phyloP scores from a whole-genome alignment of 2,888 invertebrate genomes.

The Papilio elwesi region DNA sequence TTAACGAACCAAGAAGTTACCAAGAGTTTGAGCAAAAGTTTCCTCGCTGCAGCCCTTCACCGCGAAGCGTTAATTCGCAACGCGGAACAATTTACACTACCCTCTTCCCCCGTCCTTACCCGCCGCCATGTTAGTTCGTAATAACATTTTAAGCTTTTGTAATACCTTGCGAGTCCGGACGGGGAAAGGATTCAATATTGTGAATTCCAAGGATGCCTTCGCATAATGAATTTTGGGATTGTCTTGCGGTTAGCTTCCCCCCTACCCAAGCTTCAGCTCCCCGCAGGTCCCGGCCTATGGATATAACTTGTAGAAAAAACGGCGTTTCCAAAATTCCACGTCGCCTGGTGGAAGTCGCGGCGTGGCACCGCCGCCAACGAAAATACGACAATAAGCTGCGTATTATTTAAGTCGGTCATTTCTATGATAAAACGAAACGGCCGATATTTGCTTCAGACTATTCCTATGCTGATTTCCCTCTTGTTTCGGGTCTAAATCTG shows the following conservation, averaged over 20 bases:
- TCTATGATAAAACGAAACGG: conserved; percentile 80
- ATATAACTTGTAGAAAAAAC: conserved; percentile 51
- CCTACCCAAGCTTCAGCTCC: conserved; percentile 53
- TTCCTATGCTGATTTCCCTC: conserved; percentile 82
- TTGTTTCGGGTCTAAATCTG: conserved; percentile 80
- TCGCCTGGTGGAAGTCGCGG: conserved; percentile 64
- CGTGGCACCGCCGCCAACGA: conserved; percentile 64
- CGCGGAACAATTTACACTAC: conserved; percentile 60
- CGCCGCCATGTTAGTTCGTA: conserved; percentile 66
- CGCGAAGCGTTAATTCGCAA: conserved; percentile 50
- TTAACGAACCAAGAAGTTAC: conserved; percentile 25
- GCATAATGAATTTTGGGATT: conserved; percentile 83
- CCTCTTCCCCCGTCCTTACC: background rate
- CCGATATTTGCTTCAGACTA: conserved; percentile 78
- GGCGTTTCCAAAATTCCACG: conserved; percentile 52
- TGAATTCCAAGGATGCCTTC: conserved; percentile 81
- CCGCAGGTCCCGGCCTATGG: conserved; percentile 52
- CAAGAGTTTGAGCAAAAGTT: background rate
- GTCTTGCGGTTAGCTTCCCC: conserved; percentile 79
- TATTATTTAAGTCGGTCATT: conserved; percentile 81
- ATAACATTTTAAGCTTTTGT: conserved; percentile 60
- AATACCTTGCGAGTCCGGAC: conserved; percentile 60
- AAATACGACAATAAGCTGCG: conserved; percentile 75
- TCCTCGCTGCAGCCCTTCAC: conserved; percentile 16
- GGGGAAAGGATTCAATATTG: conserved; percentile 78